Evolutionary conservation across 1,140 invertebrate species (phyloP), one percentile per base, ranked within the genome.

Genomic region (Lethrus apterus): DNA sequence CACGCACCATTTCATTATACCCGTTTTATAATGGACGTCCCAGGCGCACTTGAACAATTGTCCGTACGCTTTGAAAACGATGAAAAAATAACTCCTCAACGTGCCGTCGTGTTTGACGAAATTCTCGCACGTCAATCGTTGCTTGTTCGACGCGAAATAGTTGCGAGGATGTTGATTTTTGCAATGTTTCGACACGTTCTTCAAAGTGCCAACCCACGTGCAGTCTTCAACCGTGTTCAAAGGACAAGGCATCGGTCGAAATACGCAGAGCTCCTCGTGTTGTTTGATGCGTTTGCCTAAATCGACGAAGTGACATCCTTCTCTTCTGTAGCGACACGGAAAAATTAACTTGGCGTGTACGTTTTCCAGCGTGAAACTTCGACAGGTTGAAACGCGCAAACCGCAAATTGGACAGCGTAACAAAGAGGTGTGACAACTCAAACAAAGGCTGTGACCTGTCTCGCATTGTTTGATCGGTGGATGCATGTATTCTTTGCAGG

Each of bases 381-480:
- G 40, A 2, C 32, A 47, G 23, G 50, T 36, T 5, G 51, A 50
- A 11, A 53, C 50, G 2, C 34, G n/a, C 3, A 40, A 23, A 13
- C 51, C 38, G 44, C 55, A 57, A 15, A 47, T 17, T 11, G 55
- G 41, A 30, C 55, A 57, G 35, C 38, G 32, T 24, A 30, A 29
- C 4, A 55, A 33, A 11, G 43, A 33, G n/a, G 34, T 44, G 3
- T 46, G 38, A 35, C 55, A 57, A 9, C 18, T 3, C 35, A 44
- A 46, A 26, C 55, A 57, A 13, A 57, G 32, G 33, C 55, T 57
- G 21, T 57, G 55, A 0, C 55, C 55, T 2, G 47, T 52, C 17
- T 44, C 35, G 21, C 55, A 57, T 32, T 50, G 49, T 4, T 43
- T 26, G 18, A 57, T 57, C 11, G 55, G 55, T 5, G 50, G 46